Evolutionary conservation across 1,140 invertebrate species (phyloP), one percentile per base, ranked within the genome.

Genomic region (Caenorhabditis brenneri): DNA sequence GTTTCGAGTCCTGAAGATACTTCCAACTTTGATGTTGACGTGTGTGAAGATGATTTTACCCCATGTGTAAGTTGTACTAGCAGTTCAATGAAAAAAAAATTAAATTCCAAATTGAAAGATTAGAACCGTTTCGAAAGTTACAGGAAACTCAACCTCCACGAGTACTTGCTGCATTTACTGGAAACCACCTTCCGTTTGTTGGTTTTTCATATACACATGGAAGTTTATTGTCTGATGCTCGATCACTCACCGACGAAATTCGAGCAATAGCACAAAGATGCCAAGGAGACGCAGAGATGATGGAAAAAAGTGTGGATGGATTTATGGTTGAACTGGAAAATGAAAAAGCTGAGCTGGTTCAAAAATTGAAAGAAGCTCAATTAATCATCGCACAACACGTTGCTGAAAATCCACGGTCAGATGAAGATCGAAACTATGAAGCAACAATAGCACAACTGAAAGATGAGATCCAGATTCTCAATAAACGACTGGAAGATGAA

Each of bases 11-110:
- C 97, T 31, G 98, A 96, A 0, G 98, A 99, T 91, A 99, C 98
- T 3, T 98, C 96, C 29, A 99, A 99, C 91, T 99, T 99, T 92
- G 97, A 99, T 92, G 96, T 98, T 2, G 97, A 99, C 89, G 96
- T 99, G 88, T 95, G 94, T 36, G 82, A 87, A 29, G 95, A 94
- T 49, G 88, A 91, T 53, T 90, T 98, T 86, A 94, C 95, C 87
- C 91, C 91, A 92, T 95, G 91, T 53, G 80, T 81, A 27, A 81
- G 78, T 53, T 36, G n/a, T 51, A 19, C 33, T 15, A n/a, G n/a
- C n/a, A n/a, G n/a, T n/a, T n/a, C n/a, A n/a, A n/a, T 36, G 10
- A 19, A n/a, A 3, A 15, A 74, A 42, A 42, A 12, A 9, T 22
- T 19, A 74, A 87, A 42, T 42, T 42, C 39, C n/a, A n/a, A n/a